These are phyloP conservation scores for Ahaetulla prasina DNA, from an alignment of 2,113 vertebrate genomes.

Conservation along the genomic window DNA sequence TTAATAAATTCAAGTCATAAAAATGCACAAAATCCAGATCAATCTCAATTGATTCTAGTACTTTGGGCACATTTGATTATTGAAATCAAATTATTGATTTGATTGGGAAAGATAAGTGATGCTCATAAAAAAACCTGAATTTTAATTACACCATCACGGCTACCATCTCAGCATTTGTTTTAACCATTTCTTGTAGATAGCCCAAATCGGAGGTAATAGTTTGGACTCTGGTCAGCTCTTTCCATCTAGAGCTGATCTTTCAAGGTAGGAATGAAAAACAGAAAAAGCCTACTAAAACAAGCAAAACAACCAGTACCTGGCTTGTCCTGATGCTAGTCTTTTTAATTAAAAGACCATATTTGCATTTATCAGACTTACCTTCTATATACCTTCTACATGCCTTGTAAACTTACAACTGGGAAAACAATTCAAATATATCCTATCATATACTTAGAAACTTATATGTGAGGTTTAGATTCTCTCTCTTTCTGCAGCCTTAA, in stretches of 20 bases:
- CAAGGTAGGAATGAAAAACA: background rate
- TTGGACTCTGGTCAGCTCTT: background rate
- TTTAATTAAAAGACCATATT: too few species aligned
- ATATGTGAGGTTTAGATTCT: background rate
- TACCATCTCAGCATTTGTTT: background rate
- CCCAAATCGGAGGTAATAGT: background rate
- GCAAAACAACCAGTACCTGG: too few species aligned
- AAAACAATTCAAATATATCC: accelerated
- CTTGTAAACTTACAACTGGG: background rate
- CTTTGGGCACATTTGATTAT: background rate
- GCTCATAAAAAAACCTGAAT: background rate
- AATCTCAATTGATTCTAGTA: background rate
- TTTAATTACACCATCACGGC: background rate
- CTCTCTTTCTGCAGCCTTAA: conserved; percentile 18
- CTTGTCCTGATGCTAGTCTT: too few species aligned
- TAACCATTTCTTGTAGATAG: background rate
- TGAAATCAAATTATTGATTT: background rate
- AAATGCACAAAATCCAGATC: background rate
- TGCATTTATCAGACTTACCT: background rate
- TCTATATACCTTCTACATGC: background rate
- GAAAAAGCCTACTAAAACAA: too few species aligned
- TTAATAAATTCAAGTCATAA: background rate
- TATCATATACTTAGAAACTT: conserved; percentile 4
- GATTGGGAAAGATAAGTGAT: background rate
- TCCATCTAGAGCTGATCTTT: background rate